phyloP scores from a whole-genome alignment of 2,113 vertebrate species.

The Turnix velox region DNA sequence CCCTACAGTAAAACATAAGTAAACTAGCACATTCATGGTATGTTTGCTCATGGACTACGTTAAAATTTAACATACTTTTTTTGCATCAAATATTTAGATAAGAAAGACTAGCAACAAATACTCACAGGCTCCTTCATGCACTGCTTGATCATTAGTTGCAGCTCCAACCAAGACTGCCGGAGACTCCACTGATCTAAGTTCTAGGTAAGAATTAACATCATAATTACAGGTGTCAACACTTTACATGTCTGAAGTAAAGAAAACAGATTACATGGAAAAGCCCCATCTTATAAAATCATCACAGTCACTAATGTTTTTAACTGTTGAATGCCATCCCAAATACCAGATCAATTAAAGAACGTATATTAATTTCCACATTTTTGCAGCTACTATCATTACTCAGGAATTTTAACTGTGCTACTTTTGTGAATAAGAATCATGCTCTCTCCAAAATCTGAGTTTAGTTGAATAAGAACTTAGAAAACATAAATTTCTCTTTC shows the following conservation, averaged over 20 bases:
- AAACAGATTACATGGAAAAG: not conserved
- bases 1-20: constrained; percentile 61
- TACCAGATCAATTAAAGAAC: not conserved
- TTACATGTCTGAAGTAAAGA: not conserved
- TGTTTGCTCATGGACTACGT: not conserved
- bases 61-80: not conserved
- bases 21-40: constrained; percentile 29
- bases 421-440: not conserved
- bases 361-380: not conserved
- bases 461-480: not conserved
- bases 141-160: constrained; percentile 79
- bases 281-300: not conserved
- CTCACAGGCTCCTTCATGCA: constrained; percentile 76
- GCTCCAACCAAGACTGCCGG: constrained; percentile 76
- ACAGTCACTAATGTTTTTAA: not conserved
- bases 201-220: constrained; percentile 37
- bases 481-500: not conserved
- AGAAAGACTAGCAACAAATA: constrained; percentile 13
- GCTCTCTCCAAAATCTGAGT: not conserved
- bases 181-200: constrained; percentile 79
- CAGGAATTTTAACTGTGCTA: not conserved
- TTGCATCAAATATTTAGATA: not conserved
- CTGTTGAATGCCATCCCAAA: not conserved
- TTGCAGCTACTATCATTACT: not conserved
- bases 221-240: not conserved